Conservation (phyloP, 2,113 vertebrate species). For the Furnarius figulus region DNA sequence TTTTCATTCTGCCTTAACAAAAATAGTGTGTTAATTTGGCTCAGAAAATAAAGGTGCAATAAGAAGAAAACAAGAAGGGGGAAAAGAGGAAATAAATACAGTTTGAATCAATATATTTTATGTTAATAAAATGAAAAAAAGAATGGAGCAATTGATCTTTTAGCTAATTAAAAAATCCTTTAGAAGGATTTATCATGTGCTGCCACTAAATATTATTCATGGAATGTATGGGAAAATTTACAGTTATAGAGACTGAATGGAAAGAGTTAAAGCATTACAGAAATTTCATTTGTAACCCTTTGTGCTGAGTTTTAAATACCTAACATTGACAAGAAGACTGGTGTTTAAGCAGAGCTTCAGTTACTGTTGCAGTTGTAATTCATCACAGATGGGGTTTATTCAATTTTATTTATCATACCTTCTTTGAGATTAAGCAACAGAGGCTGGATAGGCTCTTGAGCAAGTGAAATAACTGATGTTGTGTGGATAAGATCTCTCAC, state of each 20-base stretch:
- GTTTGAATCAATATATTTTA: background rate
- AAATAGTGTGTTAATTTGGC: background rate
- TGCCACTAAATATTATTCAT: background rate
- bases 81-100: background rate
- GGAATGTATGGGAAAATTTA: background rate
- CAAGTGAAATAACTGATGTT: background rate
- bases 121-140: background rate
- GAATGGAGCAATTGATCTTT: background rate
- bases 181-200: background rate
- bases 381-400: background rate
- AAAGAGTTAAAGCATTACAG: background rate
- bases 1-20: background rate
- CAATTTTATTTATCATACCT: background rate
- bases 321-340: background rate
- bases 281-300: conserved; percentile 25
- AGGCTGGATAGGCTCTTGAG: background rate
- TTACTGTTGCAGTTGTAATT: background rate
- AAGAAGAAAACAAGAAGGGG: background rate
- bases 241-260: background rate
- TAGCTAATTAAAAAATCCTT: background rate
- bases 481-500: background rate
- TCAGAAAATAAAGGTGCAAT: background rate
- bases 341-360: background rate
- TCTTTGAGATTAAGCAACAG: conserved; percentile 2
- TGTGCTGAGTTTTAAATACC: background rate